Conservation (phyloP, 2,888 invertebrate species). For the Leptarthrus brevirostris region DNA sequence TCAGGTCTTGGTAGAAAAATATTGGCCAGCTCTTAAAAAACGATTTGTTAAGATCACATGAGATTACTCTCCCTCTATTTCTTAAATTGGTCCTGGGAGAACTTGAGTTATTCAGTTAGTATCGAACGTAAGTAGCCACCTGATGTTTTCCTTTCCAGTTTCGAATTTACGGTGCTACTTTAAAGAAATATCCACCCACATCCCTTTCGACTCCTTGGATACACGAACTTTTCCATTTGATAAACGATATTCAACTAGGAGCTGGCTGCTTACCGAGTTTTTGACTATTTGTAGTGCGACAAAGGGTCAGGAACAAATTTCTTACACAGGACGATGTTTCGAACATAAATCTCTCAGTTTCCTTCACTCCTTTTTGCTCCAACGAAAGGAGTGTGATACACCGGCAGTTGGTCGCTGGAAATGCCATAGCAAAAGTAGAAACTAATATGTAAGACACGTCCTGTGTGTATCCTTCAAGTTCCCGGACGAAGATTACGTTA, state of each 20-base stretch:
- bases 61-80: constrained; percentile 37
- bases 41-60: constrained; percentile 50
- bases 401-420: constrained; percentile 33
- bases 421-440: constrained; percentile 26
- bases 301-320: constrained; percentile 47
- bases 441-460: constrained; percentile 47
- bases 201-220: constrained; percentile 34
- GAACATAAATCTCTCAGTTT: constrained; percentile 42
- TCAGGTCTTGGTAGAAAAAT: constrained; percentile 41
- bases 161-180: constrained; percentile 11
- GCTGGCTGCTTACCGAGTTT: constrained; percentile 19
- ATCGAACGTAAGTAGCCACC: constrained; percentile 43
- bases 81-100: constrained; percentile 19
- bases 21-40: constrained; percentile 48
- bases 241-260: constrained; percentile 45
- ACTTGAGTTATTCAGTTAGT: constrained; percentile 27
- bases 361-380: not conserved
- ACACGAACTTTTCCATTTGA: constrained; percentile 45
- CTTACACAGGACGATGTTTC: constrained; percentile 21
- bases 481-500: constrained; percentile 17
- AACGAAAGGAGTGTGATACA: constrained; percentile 27
- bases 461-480: constrained; percentile 36
- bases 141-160: constrained; percentile 34
- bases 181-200: constrained; percentile 36
- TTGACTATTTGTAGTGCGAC: constrained; percentile 42